Conservation (phyloP, 53 echinoderm and acorn worm genomes). For the Mesocentrotus franciscanus region DNA sequence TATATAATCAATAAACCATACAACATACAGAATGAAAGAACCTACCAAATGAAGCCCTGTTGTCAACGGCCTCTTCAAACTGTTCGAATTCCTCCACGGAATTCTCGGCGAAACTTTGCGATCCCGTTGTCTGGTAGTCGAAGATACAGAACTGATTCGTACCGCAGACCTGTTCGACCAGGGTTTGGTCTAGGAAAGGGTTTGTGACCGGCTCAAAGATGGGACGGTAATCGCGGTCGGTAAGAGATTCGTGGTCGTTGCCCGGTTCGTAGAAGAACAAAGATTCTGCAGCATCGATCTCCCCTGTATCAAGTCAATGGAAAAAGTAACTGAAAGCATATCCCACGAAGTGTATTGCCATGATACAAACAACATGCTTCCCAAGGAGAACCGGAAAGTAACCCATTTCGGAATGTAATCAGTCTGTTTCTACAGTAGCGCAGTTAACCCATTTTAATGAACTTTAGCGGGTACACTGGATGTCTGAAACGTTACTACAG, state of each 20-base stretch:
- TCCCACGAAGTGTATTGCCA: too few relatives aligned
- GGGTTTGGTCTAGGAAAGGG: slow-evolving; percentile 17
- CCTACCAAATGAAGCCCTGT: slow-evolving; percentile 8
- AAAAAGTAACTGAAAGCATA: too few relatives aligned
- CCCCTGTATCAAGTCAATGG: slow-evolving; percentile 1
- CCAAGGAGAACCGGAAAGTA: too few relatives aligned
- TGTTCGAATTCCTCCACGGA: background rate
- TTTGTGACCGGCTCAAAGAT: slow-evolving; percentile 36
- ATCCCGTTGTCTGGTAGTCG: slow-evolving; percentile 55
- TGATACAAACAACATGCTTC: too few relatives aligned
- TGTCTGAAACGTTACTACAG: too few relatives aligned
- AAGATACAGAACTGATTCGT: slow-evolving; percentile 55
- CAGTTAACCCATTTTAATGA: too few relatives aligned
- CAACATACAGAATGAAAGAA: background rate
- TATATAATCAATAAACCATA: too few relatives aligned
- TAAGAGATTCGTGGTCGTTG: slow-evolving; percentile 45
- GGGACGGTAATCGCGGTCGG: background rate
- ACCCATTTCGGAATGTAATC: too few relatives aligned
- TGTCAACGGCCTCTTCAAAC: slow-evolving; percentile 38
- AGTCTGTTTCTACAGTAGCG: too few relatives aligned
- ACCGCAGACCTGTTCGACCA: slow-evolving; percentile 56
- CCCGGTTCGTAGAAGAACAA: slow-evolving; percentile 58
- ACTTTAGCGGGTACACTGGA: too few relatives aligned
- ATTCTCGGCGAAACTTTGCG: slow-evolving; percentile 5
- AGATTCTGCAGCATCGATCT: slow-evolving; percentile 4